Evolutionary conservation across 2,113 vertebrate species (phyloP), one percentile per base, ranked within the genome.

Genomic region (Nipponia nippon): DNA sequence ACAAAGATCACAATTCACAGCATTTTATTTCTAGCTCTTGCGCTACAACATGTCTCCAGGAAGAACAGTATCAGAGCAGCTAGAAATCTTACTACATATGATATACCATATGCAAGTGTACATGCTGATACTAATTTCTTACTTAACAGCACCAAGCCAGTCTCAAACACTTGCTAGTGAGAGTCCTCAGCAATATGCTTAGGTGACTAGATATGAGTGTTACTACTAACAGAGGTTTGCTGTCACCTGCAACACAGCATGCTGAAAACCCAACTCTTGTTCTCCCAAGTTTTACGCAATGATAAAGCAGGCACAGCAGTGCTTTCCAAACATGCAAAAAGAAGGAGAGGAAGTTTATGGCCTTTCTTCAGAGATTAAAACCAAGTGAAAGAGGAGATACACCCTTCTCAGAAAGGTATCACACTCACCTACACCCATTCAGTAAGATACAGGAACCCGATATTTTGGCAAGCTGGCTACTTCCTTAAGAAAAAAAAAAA

Each of bases 31-130:
- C 83, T 55, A 89, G 47, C 40, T 91, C 61, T 42, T 53, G 23
- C 0, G 0, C 10, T 36, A 46, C 20, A 91, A 42, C 0, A 0
- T 1, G 2, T 25, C 16, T 84, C 11, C 36, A 66, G 67, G 42
- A 70, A 63, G 63, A 83, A 44, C 2, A 59, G 11, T 10, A 44
- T 50, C 40, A 36, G 56, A 47, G 38, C 27, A 88, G 56, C 27
- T 10, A 79, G 13, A 80, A 80, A 72, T 27, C 47, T 47, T 40
- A 36, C 11, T 7, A 34, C 38, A 10, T 46, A 30, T 1, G 23
- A 87, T 14, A 62, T 1, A 42, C 25, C 32, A 75, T 6, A 50
- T 3, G 22, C 40, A 85, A 52, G 22, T 16, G 34, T 1, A n/a
- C 17, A 70, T 25, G 19, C 17, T 10, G 22, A 26, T 22, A 42